Evolutionary conservation across 2,113 vertebrate species (phyloP).

Genomic region (Smithornis capensis): DNA sequence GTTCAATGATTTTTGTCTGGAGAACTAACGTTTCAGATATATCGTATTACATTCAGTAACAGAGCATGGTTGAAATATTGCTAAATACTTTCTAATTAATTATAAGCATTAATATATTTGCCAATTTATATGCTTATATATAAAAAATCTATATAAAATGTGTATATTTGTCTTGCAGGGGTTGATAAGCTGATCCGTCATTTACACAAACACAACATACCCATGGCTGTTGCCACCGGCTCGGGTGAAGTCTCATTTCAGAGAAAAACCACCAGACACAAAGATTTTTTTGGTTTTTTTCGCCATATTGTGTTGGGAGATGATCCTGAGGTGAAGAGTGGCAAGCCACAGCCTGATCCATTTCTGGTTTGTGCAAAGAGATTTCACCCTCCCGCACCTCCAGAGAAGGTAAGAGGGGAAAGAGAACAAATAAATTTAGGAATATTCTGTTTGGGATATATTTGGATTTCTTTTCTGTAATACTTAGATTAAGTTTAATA

Average conservation of each 20-base stretch:
- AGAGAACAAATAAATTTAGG: neutral
- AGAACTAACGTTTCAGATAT: neutral
- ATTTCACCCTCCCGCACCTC: slow-evolving; percentile 77
- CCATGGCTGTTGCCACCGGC: slow-evolving; percentile 87
- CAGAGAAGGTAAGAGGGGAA: slow-evolving; percentile 75
- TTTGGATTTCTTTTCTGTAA: neutral
- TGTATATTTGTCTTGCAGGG: slow-evolving; percentile 67
- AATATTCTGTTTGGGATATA: neutral
- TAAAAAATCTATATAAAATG: neutral
- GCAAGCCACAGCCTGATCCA: slow-evolving; percentile 86
- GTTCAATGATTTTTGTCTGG: neutral
- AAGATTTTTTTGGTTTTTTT: slow-evolving; percentile 82
- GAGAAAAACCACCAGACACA: slow-evolving; percentile 82
- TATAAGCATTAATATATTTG: neutral
- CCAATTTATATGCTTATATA: neutral
- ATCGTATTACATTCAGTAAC: neutral
- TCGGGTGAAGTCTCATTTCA: slow-evolving; percentile 75
- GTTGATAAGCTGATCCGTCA: slow-evolving; percentile 83
- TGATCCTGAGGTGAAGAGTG: slow-evolving; percentile 81
- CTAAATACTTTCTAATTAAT: neutral
- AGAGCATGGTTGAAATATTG: neutral
- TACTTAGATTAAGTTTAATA: neutral
- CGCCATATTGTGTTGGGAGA: slow-evolving; percentile 87
- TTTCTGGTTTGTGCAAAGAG: slow-evolving; percentile 86
- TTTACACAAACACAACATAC: slow-evolving; percentile 77